phyloP scores from a whole-genome alignment of 2,797 vertebrate genomes.

The Hafferia zeledoni region DNA sequence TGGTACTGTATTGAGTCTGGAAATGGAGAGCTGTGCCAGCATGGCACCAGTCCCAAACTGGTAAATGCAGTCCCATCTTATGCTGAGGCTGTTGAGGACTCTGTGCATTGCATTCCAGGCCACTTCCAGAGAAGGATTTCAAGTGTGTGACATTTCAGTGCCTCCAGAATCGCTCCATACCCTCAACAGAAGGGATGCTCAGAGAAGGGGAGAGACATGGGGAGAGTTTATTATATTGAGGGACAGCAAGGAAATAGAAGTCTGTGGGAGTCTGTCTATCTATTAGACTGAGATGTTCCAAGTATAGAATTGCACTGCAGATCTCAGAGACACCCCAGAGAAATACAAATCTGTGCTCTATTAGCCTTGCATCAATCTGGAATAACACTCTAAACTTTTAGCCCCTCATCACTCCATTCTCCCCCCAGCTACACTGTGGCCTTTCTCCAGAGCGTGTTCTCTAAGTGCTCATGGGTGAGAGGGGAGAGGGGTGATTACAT shows the following conservation, averaged over 20 bases:
- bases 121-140: background rate
- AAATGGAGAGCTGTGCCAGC: background rate
- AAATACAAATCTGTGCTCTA: background rate
- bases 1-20: background rate
- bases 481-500: background rate
- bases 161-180: background rate
- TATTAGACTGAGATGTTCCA: background rate
- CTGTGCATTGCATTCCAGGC: background rate
- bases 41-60: background rate
- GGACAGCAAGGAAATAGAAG: background rate
- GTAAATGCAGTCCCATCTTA: background rate
- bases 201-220: rapidly evolving
- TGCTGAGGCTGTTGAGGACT: background rate
- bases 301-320: background rate
- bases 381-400: background rate
- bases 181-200: background rate
- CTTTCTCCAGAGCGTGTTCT: slow-evolving; percentile 13
- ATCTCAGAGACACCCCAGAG: background rate
- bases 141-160: background rate
- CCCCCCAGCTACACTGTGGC: background rate
- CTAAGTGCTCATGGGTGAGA: background rate
- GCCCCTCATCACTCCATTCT: background rate
- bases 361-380: background rate
- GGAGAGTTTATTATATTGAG: background rate
- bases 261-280: background rate